Percentiles rank a stretch among this genome's conserved stretches.
These are phyloP conservation scores for Grapholita molesta DNA, from an alignment of 1,140 invertebrate genomes.

Conservation along the genomic window DNA sequence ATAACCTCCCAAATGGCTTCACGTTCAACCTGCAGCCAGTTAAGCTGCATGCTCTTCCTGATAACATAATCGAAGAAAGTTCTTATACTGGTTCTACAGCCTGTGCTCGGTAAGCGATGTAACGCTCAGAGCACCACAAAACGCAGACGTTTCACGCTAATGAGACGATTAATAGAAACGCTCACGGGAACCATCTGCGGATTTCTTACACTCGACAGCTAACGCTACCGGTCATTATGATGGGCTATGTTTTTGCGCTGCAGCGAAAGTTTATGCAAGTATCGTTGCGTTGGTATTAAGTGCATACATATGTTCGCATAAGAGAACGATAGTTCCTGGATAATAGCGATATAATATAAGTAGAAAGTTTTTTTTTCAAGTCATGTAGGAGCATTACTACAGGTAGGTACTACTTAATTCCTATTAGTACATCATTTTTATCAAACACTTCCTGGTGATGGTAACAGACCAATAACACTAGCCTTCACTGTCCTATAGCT, in stretches of 20 bases:
- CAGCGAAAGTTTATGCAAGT: slow-evolving; percentile 6
- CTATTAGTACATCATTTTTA: too few species aligned
- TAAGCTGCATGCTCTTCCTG: too few species aligned
- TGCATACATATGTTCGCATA: background rate
- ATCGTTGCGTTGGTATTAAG: background rate
- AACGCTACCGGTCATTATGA: background rate
- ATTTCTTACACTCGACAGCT: slow-evolving; percentile 27
- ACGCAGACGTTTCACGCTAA: slow-evolving; percentile 47
- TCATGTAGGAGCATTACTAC: background rate
- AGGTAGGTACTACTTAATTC: background rate
- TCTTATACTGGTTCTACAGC: background rate
- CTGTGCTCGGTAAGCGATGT: background rate
- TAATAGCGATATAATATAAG: background rate
- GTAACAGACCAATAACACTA: too few species aligned
- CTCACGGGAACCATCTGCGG: slow-evolving; percentile 29
- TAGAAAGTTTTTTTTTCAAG: background rate
- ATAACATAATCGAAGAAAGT: background rate
- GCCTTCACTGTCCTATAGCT: too few species aligned
- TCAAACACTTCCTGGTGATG: too few species aligned
- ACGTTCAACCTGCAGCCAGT: too few species aligned
- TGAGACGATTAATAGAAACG: slow-evolving; percentile 32
- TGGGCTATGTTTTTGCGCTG: background rate
- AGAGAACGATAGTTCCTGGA: background rate
- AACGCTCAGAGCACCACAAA: slow-evolving; percentile 25
- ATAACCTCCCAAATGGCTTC: too few species aligned